A percentile compares a stretch with the other conserved stretches of the same genome.
These are phyloP conservation scores for Athalia cordata DNA, from an alignment of 2,888 invertebrate genomes.

Conservation along the genomic window DNA sequence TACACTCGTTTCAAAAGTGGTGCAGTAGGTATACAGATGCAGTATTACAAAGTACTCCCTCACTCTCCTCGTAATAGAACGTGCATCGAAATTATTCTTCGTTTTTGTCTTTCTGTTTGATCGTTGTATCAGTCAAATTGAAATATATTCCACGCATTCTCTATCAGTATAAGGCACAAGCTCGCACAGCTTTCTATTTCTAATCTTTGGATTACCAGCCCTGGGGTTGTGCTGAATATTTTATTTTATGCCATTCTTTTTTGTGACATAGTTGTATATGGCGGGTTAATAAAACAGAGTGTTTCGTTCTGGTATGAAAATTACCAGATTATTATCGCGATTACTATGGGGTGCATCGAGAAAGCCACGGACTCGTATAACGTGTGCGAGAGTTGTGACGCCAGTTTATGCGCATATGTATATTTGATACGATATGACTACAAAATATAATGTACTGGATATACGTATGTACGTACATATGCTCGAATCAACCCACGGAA, in stretches of 20 bases:
- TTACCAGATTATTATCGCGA: background rate
- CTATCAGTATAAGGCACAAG: too few relatives aligned
- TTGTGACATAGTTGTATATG: too few relatives aligned
- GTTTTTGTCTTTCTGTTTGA: too few relatives aligned
- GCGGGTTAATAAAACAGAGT: background rate
- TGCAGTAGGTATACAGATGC: background rate
- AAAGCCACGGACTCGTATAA: constrained; percentile 4
- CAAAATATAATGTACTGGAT: background rate
- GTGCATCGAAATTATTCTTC: background rate
- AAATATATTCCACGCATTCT: too few relatives aligned
- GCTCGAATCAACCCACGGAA: constrained; percentile 36
- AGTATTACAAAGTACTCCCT: constrained; percentile 8
- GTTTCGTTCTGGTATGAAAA: background rate
- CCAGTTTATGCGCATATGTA: background rate
- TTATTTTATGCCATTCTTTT: too few relatives aligned
- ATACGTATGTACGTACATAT: background rate
- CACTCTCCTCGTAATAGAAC: background rate
- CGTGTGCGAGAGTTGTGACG: background rate
- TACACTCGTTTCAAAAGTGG: constrained; percentile 32
- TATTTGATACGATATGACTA: background rate
- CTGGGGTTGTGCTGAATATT: too few relatives aligned
- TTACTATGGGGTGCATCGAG: background rate
- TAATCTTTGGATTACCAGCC: too few relatives aligned
- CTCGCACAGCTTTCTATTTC: too few relatives aligned
- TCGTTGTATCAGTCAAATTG: too few relatives aligned